Base-by-base conservation (phyloP, 1,140 invertebrate species). In the Homalodisca vitripennis region DNA sequence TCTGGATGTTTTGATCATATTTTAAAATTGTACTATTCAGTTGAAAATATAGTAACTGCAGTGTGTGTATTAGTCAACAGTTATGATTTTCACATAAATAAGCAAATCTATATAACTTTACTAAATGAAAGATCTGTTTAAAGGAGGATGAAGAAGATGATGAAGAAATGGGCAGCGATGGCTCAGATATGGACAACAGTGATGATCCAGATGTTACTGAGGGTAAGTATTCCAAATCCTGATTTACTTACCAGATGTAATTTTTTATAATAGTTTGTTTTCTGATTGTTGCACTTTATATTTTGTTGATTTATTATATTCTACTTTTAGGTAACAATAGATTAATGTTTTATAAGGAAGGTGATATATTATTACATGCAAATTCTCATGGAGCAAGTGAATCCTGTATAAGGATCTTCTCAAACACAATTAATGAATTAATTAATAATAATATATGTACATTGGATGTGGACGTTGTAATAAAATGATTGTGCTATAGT, bases 71-170 rank as follows among this genome's bases (percentile, higher is more conserved):
- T n/a, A n/a, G n/a, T n/a, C n/a, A n/a, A n/a, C n/a, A n/a, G n/a
- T n/a, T n/a, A n/a, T n/a, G n/a, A n/a, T n/a, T n/a, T n/a, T n/a
- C n/a, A n/a, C n/a, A n/a, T n/a, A n/a, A n/a, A n/a, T n/a, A n/a
- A n/a, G n/a, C n/a, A n/a, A n/a, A n/a, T n/a, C n/a, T n/a, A n/a
- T n/a, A n/a, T n/a, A n/a, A n/a, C n/a, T n/a, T n/a, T n/a, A n/a
- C n/a, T n/a, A n/a, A n/a, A n/a, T n/a, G n/a, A n/a, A n/a, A n/a
- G n/a, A n/a, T n/a, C n/a, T n/a, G n/a, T n/a, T n/a, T n/a, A n/a
- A n/a, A 73, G 48, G 48, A 73, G 63, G 72, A 74, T 32, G 67
- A 75, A 69, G 29, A 76, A 72, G 20, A 77, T 75, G 70, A 78
- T 75, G 71, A 74, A 77, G 67, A 79, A 65, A 73, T 75, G 76